Conservation (phyloP, 2,888 invertebrate genomes). For the Agriopis marginaria region DNA sequence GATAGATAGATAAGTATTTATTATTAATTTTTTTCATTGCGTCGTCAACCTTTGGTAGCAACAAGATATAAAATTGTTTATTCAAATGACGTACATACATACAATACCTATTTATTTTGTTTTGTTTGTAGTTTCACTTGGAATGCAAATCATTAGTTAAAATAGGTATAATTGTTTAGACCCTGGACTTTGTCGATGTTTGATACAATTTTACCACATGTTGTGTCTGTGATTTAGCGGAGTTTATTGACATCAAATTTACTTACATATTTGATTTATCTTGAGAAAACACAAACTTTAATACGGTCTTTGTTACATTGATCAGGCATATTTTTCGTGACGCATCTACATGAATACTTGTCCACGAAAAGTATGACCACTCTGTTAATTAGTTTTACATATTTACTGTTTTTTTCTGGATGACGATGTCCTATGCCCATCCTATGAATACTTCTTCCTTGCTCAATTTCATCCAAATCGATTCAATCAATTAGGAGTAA, state of each 20-base stretch:
- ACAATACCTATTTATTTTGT: background rate
- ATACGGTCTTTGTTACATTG: too few relatives aligned
- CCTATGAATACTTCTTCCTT: too few relatives aligned
- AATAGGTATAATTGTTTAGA: slow-evolving; percentile 3
- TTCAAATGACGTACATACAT: slow-evolving; percentile 10
- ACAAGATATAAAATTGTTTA: slow-evolving; percentile 16
- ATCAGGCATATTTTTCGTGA: too few relatives aligned
- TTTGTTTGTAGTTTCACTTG: background rate
- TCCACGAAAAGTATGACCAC: too few relatives aligned
- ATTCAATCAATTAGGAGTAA: too few relatives aligned
- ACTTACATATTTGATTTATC: background rate
- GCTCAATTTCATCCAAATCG: too few relatives aligned
- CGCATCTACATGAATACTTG: too few relatives aligned
- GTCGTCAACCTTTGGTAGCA: slow-evolving; percentile 18
- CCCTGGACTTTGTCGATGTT: slow-evolving; percentile 4
- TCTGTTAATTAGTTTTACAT: too few relatives aligned
- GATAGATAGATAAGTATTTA: background rate
- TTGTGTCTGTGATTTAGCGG: background rate
- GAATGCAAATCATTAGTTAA: background rate
- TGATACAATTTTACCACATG: background rate
- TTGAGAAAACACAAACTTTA: too few relatives aligned
- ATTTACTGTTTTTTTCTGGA: too few relatives aligned
- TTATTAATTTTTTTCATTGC: slow-evolving; percentile 8
- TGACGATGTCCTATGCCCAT: too few relatives aligned
- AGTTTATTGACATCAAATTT: background rate